Evolutionary conservation across 2,797 vertebrate genomes (phyloP).

Genomic region (Champsocephalus esox): DNA sequence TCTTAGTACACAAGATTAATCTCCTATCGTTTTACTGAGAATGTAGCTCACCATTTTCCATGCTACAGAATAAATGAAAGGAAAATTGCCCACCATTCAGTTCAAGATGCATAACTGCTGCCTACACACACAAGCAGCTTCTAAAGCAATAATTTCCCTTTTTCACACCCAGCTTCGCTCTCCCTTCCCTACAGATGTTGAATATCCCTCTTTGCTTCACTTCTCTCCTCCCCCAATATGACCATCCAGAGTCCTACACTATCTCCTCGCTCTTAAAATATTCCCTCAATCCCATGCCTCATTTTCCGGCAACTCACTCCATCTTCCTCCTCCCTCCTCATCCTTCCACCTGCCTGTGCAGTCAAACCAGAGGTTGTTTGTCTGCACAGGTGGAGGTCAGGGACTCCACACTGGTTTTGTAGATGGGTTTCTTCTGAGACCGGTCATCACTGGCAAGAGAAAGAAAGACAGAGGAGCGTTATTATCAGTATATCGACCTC

Average conservation of each 20-base stretch:
- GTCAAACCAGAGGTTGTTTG: conserved; percentile 87
- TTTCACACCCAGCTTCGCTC: conserved; percentile 52
- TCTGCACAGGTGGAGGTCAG: conserved; percentile 80
- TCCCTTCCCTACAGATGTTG: conserved; percentile 17
- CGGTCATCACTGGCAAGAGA: conserved; percentile 82
- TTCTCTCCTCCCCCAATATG: conserved; percentile 1
- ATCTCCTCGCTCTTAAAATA: conserved; percentile 46
- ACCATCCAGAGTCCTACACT: conserved; percentile 35
- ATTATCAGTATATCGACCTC: conserved; percentile 69
- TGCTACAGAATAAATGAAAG: conserved; percentile 74
- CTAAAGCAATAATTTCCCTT: conserved; percentile 75
- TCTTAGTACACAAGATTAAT: conserved; percentile 21
- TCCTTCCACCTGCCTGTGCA: conserved; percentile 40
- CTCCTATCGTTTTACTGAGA: conserved; percentile 42
- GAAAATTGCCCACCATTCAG: conserved; percentile 80
- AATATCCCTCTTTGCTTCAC: conserved; percentile 25
- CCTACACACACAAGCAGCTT: conserved; percentile 45
- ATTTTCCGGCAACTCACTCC: conserved; percentile 48
- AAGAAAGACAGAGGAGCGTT: conserved; percentile 56
- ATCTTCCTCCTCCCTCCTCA: conserved; percentile 42
- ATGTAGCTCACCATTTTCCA: conserved; percentile 66
- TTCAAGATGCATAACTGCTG: conserved; percentile 52
- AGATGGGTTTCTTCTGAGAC: conserved; percentile 89
- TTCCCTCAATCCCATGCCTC: conserved; percentile 37
- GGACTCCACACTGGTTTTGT: conserved; percentile 84